Conservation (phyloP, 30 jellyfish, hydroid and myxozoan genomes). For the Mastigias papua region DNA sequence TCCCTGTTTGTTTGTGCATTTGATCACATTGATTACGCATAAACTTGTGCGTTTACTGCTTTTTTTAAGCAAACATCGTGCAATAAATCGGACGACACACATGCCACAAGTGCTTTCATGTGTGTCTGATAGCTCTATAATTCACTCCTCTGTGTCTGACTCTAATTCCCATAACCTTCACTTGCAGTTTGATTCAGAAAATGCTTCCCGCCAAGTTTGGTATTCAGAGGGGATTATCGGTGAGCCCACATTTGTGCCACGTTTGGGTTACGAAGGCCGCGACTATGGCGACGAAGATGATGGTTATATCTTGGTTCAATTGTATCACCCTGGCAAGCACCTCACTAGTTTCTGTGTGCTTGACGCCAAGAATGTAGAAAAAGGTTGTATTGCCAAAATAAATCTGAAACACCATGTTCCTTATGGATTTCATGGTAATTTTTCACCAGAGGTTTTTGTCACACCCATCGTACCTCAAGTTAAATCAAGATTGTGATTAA, state of each 20-base stretch:
- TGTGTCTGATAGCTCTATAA: background rate
- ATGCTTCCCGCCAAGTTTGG: slow-evolving; percentile 91
- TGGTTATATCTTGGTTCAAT: slow-evolving; percentile 93
- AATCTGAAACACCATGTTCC: slow-evolving; percentile 96
- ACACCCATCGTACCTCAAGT: slow-evolving; percentile 45
- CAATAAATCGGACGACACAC: too few species aligned
- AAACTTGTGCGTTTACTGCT: too few species aligned
- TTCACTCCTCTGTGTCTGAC: background rate
- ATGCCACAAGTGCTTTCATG: slow-evolving; percentile 1
- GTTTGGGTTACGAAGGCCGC: slow-evolving; percentile 90
- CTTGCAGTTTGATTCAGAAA: slow-evolving; percentile 58
- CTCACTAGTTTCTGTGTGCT: slow-evolving; percentile 88
- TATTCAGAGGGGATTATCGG: slow-evolving; percentile 95
- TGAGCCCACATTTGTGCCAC: slow-evolving; percentile 96
- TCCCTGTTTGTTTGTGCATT: too few species aligned
- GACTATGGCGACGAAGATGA: slow-evolving; percentile 95
- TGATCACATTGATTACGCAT: too few species aligned
- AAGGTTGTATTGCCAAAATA: slow-evolving; percentile 92
- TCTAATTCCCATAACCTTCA: background rate
- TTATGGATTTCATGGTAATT: slow-evolving; percentile 96
- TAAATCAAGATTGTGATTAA: slow-evolving; percentile 39
- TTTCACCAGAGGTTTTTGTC: slow-evolving; percentile 92
- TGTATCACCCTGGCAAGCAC: slow-evolving; percentile 85
- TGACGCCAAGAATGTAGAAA: slow-evolving; percentile 85
- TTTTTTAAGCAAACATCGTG: too few species aligned